These are phyloP conservation scores for Miichthys miiuy DNA, from an alignment of 2,797 vertebrate species.

Conservation along the genomic window DNA sequence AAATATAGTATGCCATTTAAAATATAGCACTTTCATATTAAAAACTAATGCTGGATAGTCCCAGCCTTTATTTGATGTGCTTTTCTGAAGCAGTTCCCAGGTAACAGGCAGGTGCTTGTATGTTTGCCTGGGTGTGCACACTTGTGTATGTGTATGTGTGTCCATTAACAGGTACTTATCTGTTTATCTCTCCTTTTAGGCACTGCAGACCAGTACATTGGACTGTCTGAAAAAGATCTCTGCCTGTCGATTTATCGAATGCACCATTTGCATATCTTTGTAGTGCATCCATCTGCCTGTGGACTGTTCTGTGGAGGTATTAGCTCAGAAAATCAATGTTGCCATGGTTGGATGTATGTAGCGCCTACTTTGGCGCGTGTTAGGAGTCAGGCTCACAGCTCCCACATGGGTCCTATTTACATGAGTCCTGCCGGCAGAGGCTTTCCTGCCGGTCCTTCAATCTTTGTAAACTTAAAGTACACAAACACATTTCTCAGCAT, in stretches of 20 bases:
- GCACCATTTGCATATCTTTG: slow-evolving; percentile 89
- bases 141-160: slow-evolving; percentile 66
- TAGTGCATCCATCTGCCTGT: slow-evolving; percentile 87
- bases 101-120: slow-evolving; percentile 68
- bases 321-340: slow-evolving; percentile 88
- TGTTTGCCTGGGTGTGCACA: slow-evolving; percentile 67
- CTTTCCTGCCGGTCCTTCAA: slow-evolving; percentile 64
- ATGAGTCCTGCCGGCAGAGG: slow-evolving; percentile 72
- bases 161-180: slow-evolving; percentile 87
- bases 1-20: slow-evolving; percentile 49
- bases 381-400: slow-evolving; percentile 71
- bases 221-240: slow-evolving; percentile 86
- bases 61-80: slow-evolving; percentile 52
- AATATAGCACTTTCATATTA: slow-evolving; percentile 55
- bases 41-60: slow-evolving; percentile 38
- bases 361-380: slow-evolving; percentile 74
- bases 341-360: slow-evolving; percentile 81
- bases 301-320: slow-evolving; percentile 87
- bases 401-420: slow-evolving; percentile 77
- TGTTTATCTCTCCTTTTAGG: slow-evolving; percentile 87
- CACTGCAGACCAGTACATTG: slow-evolving; percentile 80
- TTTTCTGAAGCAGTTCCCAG: slow-evolving; percentile 60
- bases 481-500: slow-evolving; percentile 70
- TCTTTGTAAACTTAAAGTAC: slow-evolving; percentile 73
- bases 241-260: slow-evolving; percentile 87